Evolutionary conservation across 1,140 invertebrate species (phyloP).

Genomic region (Procambarus virginalis): DNA sequence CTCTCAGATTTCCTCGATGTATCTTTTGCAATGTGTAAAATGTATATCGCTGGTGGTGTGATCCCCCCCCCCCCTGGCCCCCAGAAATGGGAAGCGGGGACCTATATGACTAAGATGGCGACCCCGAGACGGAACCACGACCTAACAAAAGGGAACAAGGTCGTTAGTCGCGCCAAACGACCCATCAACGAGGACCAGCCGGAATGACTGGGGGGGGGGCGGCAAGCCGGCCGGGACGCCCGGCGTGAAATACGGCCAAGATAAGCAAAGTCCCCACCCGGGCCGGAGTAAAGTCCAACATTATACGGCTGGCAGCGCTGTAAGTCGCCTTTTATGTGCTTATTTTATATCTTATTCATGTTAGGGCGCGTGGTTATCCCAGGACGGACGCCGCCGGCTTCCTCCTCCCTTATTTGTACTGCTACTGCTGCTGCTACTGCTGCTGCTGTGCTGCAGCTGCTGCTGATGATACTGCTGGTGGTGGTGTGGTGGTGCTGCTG

Average conservation of each 20-base stretch:
- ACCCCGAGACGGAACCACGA: constrained; percentile 44
- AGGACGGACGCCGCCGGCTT: not conserved
- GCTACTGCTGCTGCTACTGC: not conserved
- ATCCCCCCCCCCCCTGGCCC: too few relatives aligned
- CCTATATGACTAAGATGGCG: not conserved
- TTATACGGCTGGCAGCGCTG: constrained; percentile 60
- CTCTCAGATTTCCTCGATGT: too few relatives aligned
- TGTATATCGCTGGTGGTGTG: too few relatives aligned
- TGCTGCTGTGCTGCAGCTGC: not conserved
- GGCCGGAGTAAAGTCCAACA: constrained; percentile 44
- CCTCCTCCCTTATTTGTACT: not conserved
- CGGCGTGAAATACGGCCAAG: constrained; percentile 57
- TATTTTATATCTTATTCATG: constrained; percentile 62
- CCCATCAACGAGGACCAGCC: constrained; percentile 57
- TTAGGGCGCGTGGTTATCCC: constrained; percentile 19
- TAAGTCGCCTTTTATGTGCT: constrained; percentile 51
- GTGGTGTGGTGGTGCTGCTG: not conserved
- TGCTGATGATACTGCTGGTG: not conserved
- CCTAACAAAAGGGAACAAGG: constrained; percentile 60
- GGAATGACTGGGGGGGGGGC: constrained; percentile 51
- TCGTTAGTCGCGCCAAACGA: constrained; percentile 60
- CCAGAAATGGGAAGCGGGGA: too few relatives aligned
- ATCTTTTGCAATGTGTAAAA: not conserved
- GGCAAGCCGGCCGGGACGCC: too few relatives aligned
- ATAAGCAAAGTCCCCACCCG: constrained; percentile 57